A percentile compares a stretch with the other conserved stretches of the same genome.
Conservation (phyloP, 2,888 invertebrate species). For the Dichetophora obliterata region DNA sequence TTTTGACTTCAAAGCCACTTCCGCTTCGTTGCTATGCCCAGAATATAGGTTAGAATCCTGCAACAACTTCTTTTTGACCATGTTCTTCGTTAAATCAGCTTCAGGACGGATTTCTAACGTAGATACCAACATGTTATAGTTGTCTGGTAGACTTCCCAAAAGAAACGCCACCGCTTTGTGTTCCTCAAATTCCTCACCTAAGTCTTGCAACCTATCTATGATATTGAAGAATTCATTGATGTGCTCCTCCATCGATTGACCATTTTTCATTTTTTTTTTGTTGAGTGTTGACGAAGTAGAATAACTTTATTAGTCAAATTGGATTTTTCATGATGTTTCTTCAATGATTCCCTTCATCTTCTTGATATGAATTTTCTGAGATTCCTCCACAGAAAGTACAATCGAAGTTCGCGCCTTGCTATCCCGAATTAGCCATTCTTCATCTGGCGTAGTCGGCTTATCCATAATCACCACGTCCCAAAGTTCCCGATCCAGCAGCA, state of each 20-base stretch:
- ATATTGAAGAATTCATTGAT: constrained; percentile 37
- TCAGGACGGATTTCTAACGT: constrained; percentile 38
- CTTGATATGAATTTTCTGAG: constrained; percentile 31
- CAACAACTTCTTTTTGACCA: constrained; percentile 41
- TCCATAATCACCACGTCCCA: too few relatives aligned
- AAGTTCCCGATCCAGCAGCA: too few relatives aligned
- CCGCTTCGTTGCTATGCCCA: background rate
- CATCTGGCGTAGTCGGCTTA: background rate
- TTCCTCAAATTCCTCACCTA: constrained; percentile 34
- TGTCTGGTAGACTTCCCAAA: constrained; percentile 36
- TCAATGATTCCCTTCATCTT: too few relatives aligned
- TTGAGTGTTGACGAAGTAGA: constrained; percentile 18
- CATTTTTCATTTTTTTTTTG: constrained; percentile 13
- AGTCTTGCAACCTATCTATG: constrained; percentile 33
- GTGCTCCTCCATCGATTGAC: constrained; percentile 35
- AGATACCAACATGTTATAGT: too few relatives aligned
- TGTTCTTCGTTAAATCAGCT: constrained; percentile 27
- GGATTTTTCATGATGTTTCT: background rate
- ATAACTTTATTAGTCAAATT: background rate
- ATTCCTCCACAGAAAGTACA: constrained; percentile 25
- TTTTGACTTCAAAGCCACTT: constrained; percentile 25
- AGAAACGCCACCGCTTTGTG: constrained; percentile 37
- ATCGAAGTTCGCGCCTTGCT: constrained; percentile 31
- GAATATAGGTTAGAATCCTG: constrained; percentile 38
- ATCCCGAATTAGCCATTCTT: constrained; percentile 32